Base-by-base conservation (phyloP, 2,797 vertebrate genomes). In the Eulemur mongoz region DNA sequence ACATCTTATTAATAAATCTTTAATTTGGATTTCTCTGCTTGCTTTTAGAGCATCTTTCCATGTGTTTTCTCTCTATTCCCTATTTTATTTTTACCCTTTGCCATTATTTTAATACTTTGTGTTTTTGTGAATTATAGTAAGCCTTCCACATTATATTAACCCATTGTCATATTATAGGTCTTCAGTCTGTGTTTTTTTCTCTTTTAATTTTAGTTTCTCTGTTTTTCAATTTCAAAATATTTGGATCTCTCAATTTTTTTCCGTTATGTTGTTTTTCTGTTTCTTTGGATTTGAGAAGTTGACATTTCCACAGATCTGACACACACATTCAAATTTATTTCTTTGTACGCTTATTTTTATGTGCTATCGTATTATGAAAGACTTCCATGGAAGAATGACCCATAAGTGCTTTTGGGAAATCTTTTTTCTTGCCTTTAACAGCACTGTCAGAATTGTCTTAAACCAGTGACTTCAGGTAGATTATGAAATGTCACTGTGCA, bases 301-400 rank as follows among this genome's bases (percentile, higher is more conserved):
- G 73, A 54, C 45, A 43, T 72, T 91, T 38, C 35, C 54, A 50
- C 13, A 57, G 48, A 32, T 69, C 59, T 91, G 78, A 61, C 20
- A 14, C 67, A 84, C 12, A 50, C 15, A 48, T 94, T 81, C 61
- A 88, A 22, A 54, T 96, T 91, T 85, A 59, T 91, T 76, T 81
- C 67, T 48, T 48, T 54, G 25, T 89, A 57, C 82, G 38, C 25
- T 95, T 93, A 45, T 95, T 91, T 93, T 95, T 73, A 45, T 73
- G 27, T 79, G 23, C n/a, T 57, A 23, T 75, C 52, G 22, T 69
- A 48, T 65, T 43, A 7, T 32, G 32, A 61, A 45, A 78, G 65
- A 87, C 9, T 73, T 69, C 22, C 12, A 43, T 11, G 70, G 40
- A 89, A 43, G 75, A 79, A 38, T 22, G 35, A 61, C 52, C 52